Evolutionary conservation across 2,888 invertebrate species (phyloP).

Genomic region (Pardosa pseudoannulata): DNA sequence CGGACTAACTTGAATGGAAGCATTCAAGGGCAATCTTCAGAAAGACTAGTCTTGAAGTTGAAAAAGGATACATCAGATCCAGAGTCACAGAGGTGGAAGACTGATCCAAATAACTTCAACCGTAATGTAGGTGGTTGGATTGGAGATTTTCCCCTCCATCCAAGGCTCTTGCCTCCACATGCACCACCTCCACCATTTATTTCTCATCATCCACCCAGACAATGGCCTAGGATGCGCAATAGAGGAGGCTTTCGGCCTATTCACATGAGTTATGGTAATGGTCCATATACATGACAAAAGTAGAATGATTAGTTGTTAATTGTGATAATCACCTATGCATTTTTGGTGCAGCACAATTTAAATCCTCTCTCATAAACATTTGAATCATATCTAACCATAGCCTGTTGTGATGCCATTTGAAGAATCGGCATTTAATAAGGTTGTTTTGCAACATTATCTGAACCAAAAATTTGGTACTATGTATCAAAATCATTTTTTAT

Average conservation of each 20-base stretch:
- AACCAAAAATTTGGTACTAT: not conserved
- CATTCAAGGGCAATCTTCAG: not conserved
- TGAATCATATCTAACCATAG: conserved; percentile 24
- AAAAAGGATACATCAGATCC: conserved; percentile 54
- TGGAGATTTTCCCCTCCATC: conserved; percentile 14
- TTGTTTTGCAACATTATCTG: not conserved
- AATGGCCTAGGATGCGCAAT: conserved; percentile 19
- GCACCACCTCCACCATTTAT: not conserved
- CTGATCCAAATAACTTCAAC: conserved; percentile 32
- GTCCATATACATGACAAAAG: conserved; percentile 60
- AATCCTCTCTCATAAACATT: conserved; percentile 20
- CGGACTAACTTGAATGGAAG: conserved; percentile 26
- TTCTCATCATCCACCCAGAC: not conserved
- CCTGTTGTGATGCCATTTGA: not conserved
- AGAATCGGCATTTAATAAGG: not conserved
- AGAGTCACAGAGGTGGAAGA: conserved; percentile 48
- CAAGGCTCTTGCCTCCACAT: not conserved
- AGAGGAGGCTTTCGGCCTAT: conserved; percentile 24
- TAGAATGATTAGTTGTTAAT: conserved; percentile 46
- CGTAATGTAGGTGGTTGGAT: conserved; percentile 10
- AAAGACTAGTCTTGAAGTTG: conserved; percentile 49
- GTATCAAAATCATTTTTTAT: not conserved
- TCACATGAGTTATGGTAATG: conserved; percentile 24
- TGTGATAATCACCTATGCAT: conserved; percentile 61
- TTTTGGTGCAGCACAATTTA: conserved; percentile 58